Percentiles rank a stretch among this genome's conserved stretches.
Conservation (phyloP, 2,113 vertebrate species). For the Desmodus rotundus region DNA sequence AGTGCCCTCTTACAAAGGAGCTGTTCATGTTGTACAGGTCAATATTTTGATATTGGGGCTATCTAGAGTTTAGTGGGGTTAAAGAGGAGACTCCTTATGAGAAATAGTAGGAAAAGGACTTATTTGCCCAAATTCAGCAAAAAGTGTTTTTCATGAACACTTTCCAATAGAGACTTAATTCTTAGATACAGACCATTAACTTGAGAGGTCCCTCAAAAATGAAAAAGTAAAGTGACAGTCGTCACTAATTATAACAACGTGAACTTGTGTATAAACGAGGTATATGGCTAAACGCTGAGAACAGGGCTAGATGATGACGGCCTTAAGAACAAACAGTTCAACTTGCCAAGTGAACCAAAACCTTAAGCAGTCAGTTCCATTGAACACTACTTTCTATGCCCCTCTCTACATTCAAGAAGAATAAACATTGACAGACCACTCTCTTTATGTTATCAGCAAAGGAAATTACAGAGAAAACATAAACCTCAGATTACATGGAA, state of each 20-base stretch:
- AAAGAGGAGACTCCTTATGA: not conserved
- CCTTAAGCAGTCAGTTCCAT: not conserved
- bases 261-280: not conserved
- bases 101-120: not conserved
- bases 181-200: not conserved
- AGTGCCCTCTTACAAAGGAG: not conserved
- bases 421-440: not conserved
- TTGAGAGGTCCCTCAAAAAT: not conserved
- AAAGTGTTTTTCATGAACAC: not conserved
- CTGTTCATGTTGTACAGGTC: not conserved
- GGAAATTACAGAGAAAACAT: not conserved
- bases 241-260: not conserved
- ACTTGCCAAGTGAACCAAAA: not conserved
- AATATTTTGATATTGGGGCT: not conserved
- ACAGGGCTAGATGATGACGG: not conserved
- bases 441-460: slow-evolving; percentile 15
- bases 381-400: not conserved
- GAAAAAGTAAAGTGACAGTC: not conserved
- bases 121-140: not conserved
- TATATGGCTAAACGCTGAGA: not conserved
- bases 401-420: not conserved
- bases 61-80: not conserved
- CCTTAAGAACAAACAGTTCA: not conserved
- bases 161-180: slow-evolving; percentile 26
- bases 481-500: slow-evolving; percentile 15